These are phyloP conservation scores for Drosophila chauvacae DNA, from an alignment of 1,140 invertebrate species.

Conservation along the genomic window DNA sequence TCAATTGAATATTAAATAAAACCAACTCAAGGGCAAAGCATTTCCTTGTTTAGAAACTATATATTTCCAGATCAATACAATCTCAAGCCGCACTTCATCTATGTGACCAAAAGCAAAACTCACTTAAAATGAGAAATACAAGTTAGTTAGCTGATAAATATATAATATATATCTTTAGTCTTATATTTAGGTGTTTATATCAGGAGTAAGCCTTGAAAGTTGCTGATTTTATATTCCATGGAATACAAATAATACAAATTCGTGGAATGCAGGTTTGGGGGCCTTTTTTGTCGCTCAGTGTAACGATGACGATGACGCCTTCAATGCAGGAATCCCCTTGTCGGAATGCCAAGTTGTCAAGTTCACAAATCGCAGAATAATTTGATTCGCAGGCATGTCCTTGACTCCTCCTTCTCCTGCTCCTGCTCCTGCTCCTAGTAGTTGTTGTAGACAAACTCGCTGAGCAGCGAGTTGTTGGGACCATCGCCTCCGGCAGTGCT, in stretches of 20 bases:
- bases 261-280: too few species aligned
- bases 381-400: conserved; percentile 23
- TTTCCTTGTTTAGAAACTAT: background rate
- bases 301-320: background rate
- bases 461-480: conserved; percentile 57
- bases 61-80: conserved; percentile 22
- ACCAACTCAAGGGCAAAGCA: too few species aligned
- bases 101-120: conserved; percentile 3
- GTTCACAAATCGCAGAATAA: conserved; percentile 39
- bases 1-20: too few species aligned
- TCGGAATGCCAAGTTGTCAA: conserved; percentile 14
- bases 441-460: conserved; percentile 76
- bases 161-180: background rate
- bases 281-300: conserved; percentile 13
- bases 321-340: background rate
- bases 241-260: background rate
- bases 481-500: conserved; percentile 28
- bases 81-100: conserved; percentile 8
- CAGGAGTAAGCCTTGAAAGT: background rate
- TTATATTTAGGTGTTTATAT: conserved; percentile 5
- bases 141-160: conserved; percentile 1
- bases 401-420: background rate
- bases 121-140: conserved; percentile 5
- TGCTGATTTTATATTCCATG: background rate
- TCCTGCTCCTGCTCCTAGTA: conserved; percentile 27